These are phyloP conservation scores for Miltochrista miniata DNA, from an alignment of 2,888 invertebrate genomes.

Conservation along the genomic window DNA sequence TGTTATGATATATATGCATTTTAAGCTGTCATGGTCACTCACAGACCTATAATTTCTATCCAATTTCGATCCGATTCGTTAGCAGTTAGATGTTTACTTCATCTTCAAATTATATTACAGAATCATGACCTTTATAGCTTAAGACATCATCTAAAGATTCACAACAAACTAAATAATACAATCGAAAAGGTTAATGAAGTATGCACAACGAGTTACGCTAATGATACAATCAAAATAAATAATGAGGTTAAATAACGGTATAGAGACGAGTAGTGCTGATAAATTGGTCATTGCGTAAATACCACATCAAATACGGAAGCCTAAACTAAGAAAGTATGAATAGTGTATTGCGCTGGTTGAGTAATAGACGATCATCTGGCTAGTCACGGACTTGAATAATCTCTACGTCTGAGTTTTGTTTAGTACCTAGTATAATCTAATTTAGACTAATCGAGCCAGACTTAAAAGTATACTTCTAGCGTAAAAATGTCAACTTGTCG, in stretches of 20 bases:
- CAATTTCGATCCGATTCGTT: neutral
- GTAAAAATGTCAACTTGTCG: too few relatives aligned
- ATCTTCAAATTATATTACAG: neutral
- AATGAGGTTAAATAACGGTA: slow-evolving; percentile 13
- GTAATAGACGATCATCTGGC: slow-evolving; percentile 20
- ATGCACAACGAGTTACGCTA: neutral
- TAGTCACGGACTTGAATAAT: neutral
- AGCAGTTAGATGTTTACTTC: too few relatives aligned
- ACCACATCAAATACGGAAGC: slow-evolving; percentile 36
- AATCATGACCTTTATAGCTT: neutral
- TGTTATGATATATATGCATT: too few relatives aligned
- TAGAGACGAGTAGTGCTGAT: neutral
- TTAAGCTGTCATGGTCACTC: too few relatives aligned
- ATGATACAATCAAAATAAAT: slow-evolving; percentile 8
- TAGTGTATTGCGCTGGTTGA: slow-evolving; percentile 23
- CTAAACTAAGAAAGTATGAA: slow-evolving; percentile 10
- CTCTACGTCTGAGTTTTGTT: too few relatives aligned
- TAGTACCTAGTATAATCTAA: too few relatives aligned
- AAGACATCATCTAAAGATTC: neutral
- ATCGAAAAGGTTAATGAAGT: neutral
- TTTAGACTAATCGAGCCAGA: too few relatives aligned
- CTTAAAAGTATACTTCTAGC: too few relatives aligned
- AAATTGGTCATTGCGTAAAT: slow-evolving; percentile 37
- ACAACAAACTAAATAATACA: neutral
- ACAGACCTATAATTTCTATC: too few relatives aligned